These are phyloP conservation scores for Rhodinocichla rosea DNA, from an alignment of 2,113 vertebrate species.

Conservation along the genomic window DNA sequence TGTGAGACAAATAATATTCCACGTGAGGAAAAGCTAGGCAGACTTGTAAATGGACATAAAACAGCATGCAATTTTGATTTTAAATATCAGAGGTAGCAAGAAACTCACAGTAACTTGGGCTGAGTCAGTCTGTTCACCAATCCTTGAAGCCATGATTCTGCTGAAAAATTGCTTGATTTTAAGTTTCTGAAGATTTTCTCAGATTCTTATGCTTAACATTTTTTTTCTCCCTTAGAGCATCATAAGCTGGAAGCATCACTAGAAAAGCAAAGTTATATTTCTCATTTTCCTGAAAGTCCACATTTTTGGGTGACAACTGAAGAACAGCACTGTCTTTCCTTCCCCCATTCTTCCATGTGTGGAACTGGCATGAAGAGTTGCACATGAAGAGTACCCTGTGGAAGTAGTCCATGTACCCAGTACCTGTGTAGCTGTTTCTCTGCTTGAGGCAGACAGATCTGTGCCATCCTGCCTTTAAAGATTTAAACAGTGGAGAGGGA, in stretches of 20 bases:
- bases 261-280: not conserved
- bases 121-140: not conserved
- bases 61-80: not conserved
- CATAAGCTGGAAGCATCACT: not conserved
- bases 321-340: not conserved
- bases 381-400: not conserved
- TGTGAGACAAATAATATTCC: not conserved
- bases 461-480: not conserved
- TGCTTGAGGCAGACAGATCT: not conserved
- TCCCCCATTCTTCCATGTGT: not conserved
- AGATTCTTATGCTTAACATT: not conserved
- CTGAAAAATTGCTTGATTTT: not conserved
- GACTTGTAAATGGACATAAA: not conserved
- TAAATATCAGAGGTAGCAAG: not conserved
- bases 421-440: not conserved
- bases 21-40: not conserved
- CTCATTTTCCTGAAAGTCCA: not conserved
- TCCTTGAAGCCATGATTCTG: not conserved
- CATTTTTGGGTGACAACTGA: not conserved
- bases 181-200: not conserved
- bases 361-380: not conserved
- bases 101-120: not conserved
- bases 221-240: not conserved
- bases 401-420: not conserved
- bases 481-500: not conserved